Evolutionary conservation across 2,113 vertebrate genomes (phyloP).

Genomic region (Cyphomyrus plagiostoma): DNA sequence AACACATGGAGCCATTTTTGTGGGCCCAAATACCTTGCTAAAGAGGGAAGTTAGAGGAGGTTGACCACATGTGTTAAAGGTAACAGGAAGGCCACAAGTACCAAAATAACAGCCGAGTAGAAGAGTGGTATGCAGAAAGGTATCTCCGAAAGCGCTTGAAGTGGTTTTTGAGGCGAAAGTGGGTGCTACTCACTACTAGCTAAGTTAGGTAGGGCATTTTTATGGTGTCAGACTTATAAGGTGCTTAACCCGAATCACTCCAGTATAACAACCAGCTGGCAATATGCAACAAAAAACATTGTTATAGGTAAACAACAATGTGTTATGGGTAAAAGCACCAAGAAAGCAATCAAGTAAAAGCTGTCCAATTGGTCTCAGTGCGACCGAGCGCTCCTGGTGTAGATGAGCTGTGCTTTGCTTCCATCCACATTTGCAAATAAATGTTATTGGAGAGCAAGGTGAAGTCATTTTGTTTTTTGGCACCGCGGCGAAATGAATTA

Average conservation of each 20-base stretch:
- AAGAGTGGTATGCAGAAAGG: not conserved
- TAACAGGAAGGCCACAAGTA: not conserved
- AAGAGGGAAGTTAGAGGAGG: not conserved
- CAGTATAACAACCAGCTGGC: not conserved
- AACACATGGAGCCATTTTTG: not conserved
- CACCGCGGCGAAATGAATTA: slow-evolving; percentile 1
- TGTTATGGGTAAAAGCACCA: not conserved
- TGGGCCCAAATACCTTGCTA: not conserved
- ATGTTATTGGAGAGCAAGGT: slow-evolving; percentile 14
- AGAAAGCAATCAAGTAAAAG: not conserved
- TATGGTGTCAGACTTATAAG: not conserved
- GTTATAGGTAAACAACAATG: no score
- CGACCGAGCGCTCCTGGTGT: not conserved
- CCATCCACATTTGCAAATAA: slow-evolving; percentile 8
- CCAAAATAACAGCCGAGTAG: not conserved
- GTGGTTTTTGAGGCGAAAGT: not conserved
- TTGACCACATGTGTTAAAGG: not conserved
- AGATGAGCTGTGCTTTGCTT: not conserved
- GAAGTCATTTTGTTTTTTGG: slow-evolving; percentile 20
- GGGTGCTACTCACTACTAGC: not conserved
- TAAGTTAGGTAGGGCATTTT: not conserved
- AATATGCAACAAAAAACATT: not conserved
- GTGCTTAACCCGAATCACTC: not conserved
- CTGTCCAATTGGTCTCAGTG: not conserved
- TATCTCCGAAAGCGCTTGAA: not conserved